These are phyloP conservation scores for Odontamblyopus rebecca DNA, from an alignment of 2,797 vertebrate species.

Conservation along the genomic window DNA sequence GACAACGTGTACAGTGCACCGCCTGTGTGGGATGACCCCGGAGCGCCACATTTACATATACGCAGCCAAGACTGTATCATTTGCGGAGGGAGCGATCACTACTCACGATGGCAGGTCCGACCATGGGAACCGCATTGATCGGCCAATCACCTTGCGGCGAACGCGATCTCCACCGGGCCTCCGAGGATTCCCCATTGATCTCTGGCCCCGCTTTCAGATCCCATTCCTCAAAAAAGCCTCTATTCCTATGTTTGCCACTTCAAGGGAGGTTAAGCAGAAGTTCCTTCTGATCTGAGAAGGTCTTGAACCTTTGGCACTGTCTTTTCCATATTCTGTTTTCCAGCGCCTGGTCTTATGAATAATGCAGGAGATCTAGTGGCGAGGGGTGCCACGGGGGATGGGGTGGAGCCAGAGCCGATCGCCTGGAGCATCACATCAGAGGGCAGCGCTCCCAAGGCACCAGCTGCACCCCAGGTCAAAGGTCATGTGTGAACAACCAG, in stretches of 20 bases:
- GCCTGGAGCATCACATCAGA: constrained; percentile 82
- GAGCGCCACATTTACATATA: constrained; percentile 23
- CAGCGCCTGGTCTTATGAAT: constrained; percentile 71
- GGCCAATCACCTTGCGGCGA: constrained; percentile 68
- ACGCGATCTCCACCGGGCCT: constrained; percentile 65
- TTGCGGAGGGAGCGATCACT: constrained; percentile 43
- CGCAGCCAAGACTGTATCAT: constrained; percentile 43
- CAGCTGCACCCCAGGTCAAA: constrained; percentile 60
- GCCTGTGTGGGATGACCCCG: constrained; percentile 21
- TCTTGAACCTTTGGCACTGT: constrained; percentile 75
- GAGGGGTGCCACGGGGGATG: constrained; percentile 69
- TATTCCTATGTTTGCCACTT: constrained; percentile 75
- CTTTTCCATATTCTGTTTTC: constrained; percentile 73
- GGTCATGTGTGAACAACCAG: constrained; percentile 73
- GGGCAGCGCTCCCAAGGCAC: constrained; percentile 70
- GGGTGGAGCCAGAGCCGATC: constrained; percentile 76
- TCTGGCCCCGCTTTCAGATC: constrained; percentile 68
- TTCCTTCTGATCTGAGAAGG: constrained; percentile 82
- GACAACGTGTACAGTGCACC: background rate
- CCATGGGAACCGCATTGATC: constrained; percentile 80
- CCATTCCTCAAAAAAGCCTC: constrained; percentile 66
- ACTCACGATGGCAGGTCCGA: constrained; percentile 74
- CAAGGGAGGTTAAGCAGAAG: constrained; percentile 81
- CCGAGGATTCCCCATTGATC: constrained; percentile 75
- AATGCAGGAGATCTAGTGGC: constrained; percentile 79